Evolutionary conservation across 2,113 vertebrate species (phyloP).

Genomic region (Mesoclemmys tuberculata): DNA sequence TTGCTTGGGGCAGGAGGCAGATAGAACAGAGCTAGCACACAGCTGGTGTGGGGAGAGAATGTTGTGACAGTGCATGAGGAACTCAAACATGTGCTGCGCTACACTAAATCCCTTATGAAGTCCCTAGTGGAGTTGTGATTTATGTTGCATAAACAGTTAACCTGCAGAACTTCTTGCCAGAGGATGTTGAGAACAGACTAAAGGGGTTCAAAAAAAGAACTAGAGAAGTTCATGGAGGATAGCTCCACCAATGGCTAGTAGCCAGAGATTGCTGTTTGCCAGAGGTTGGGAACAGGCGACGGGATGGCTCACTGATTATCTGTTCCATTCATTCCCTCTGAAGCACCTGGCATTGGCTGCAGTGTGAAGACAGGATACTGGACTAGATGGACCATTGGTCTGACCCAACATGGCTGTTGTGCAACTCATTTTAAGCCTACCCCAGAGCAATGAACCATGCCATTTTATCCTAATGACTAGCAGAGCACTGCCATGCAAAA

Average conservation of each 20-base stretch:
- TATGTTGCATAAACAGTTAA: not conserved
- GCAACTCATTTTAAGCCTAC: not conserved
- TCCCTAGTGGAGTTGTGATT: not conserved
- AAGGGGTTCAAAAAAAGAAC: too few relatives aligned
- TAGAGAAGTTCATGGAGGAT: too few relatives aligned
- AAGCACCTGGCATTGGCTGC: accelerated
- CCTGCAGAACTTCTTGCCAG: too few relatives aligned
- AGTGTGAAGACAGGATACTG: not conserved
- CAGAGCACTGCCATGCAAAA: not conserved
- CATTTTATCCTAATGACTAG: not conserved
- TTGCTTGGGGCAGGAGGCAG: not conserved
- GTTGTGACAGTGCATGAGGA: not conserved
- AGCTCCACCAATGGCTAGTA: too few relatives aligned
- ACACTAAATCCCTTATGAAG: not conserved
- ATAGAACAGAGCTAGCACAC: too few relatives aligned
- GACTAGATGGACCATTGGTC: too few relatives aligned
- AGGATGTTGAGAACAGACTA: too few relatives aligned
- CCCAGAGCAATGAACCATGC: accelerated
- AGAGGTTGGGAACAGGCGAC: too few relatives aligned
- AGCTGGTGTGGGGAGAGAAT: not conserved
- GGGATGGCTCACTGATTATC: too few relatives aligned
- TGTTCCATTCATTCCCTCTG: too few relatives aligned
- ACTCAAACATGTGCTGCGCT: not conserved
- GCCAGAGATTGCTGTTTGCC: too few relatives aligned
- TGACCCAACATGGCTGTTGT: too few relatives aligned